These are phyloP conservation scores for Sus cebifrons DNA, from an alignment of 2,797 vertebrate species.

Conservation along the genomic window DNA sequence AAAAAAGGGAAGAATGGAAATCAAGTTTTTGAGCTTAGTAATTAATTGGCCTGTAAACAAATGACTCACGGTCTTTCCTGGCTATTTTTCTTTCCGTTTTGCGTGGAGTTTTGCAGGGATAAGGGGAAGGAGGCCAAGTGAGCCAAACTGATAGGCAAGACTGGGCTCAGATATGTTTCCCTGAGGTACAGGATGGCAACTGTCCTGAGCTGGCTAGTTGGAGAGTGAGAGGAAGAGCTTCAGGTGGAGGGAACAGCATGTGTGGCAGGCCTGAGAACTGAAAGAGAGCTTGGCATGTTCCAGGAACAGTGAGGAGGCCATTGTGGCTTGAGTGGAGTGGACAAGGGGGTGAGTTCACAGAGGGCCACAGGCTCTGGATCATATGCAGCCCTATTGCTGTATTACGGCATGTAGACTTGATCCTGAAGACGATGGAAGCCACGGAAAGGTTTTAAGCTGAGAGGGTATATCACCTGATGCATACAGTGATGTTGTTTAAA, in stretches of 20 bases:
- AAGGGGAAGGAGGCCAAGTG: conserved; percentile 39
- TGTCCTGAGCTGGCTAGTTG: neutral
- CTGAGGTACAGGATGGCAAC: neutral
- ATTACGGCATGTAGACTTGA: neutral
- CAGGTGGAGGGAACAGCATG: neutral
- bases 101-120: conserved; percentile 73
- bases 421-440: neutral
- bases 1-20: conserved; percentile 83
- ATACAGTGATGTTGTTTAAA: neutral
- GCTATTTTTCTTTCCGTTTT: conserved; percentile 82
- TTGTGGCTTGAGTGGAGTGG: neutral
- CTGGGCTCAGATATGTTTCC: neutral
- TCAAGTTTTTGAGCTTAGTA: conserved; percentile 84
- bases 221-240: neutral
- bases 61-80: conserved; percentile 80
- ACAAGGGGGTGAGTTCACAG: neutral
- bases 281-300: neutral
- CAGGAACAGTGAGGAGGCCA: neutral
- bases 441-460: neutral
- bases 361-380: neutral
- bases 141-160: neutral
- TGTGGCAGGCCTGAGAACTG: neutral
- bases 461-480: neutral
- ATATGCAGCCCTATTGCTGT: accelerated
- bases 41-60: conserved; percentile 86